A percentile compares a stretch with the other conserved stretches of the same genome.
phyloP scores from a whole-genome alignment of 92 coral and sea anemone genomes.

The Epizoanthus rinbou region DNA sequence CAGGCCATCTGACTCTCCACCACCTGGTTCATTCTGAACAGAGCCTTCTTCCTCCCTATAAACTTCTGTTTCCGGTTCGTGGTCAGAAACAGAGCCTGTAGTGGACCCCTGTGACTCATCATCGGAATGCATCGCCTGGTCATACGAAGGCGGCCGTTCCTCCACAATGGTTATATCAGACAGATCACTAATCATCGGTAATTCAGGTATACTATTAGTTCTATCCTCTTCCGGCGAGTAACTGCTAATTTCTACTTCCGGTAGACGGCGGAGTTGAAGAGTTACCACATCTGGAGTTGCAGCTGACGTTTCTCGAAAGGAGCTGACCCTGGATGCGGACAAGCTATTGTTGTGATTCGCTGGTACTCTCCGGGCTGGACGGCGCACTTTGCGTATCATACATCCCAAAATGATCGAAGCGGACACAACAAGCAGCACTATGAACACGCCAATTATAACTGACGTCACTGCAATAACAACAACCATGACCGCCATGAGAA shows the following conservation, averaged over 20 bases:
- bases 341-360: neutral
- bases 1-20: neutral
- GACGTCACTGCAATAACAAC: constrained; percentile 16
- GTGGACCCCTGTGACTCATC: neutral
- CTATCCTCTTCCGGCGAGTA: constrained; percentile 7
- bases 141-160: constrained; percentile 31
- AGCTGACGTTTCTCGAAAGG: constrained; percentile 7
- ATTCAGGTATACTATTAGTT: neutral
- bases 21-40: neutral
- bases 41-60: constrained; percentile 14
- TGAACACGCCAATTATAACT: constrained; percentile 18
- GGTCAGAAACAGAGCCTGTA: neutral
- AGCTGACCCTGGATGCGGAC: constrained; percentile 7
- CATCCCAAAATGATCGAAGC: constrained; percentile 4
- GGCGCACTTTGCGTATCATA: constrained; percentile 7
- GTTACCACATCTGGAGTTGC: neutral
- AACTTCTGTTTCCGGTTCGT: constrained; percentile 30
- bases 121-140: constrained; percentile 18
- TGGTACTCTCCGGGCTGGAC: neutral
- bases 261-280: constrained; percentile 32
- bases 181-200: constrained; percentile 35
- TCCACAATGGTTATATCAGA: constrained; percentile 22
- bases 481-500: neutral
- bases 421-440: neutral
- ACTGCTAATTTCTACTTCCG: constrained; percentile 1